These are phyloP conservation scores for Halichoerus grypus DNA, from an alignment of 2,113 vertebrate genomes.

Conservation along the genomic window DNA sequence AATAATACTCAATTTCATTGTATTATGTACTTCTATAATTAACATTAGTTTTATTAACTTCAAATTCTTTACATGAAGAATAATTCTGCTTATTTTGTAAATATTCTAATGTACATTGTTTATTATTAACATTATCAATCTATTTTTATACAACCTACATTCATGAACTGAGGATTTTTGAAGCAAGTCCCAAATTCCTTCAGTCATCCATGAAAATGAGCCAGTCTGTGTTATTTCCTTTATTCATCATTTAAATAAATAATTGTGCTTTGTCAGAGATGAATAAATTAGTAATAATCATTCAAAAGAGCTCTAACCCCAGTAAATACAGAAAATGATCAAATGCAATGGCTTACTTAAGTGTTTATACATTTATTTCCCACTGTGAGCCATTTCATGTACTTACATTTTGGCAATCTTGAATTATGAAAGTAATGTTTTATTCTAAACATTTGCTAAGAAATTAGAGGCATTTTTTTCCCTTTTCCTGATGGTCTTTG, in stretches of 20 bases:
- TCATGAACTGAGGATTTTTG: conserved; percentile 1
- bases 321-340: neutral
- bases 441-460: neutral
- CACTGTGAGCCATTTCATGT: neutral
- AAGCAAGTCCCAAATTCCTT: neutral
- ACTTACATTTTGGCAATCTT: conserved; percentile 25
- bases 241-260: conserved; percentile 62
- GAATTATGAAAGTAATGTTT: neutral
- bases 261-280: neutral
- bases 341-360: neutral
- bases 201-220: neutral
- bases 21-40: neutral
- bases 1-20: neutral
- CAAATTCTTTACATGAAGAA: neutral
- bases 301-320: conserved; percentile 24
- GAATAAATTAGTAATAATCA: conserved; percentile 1
- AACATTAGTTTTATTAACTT: conserved; percentile 63
- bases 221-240: neutral
- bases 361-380: neutral
- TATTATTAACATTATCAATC: neutral
- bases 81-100: conserved; percentile 1
- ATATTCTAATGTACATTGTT: conserved; percentile 13
- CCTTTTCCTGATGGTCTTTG: neutral
- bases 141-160: neutral
- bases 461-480: neutral